These are phyloP conservation scores for Nymphalis urticae DNA, from an alignment of 2,888 invertebrate genomes.

Conservation along the genomic window DNA sequence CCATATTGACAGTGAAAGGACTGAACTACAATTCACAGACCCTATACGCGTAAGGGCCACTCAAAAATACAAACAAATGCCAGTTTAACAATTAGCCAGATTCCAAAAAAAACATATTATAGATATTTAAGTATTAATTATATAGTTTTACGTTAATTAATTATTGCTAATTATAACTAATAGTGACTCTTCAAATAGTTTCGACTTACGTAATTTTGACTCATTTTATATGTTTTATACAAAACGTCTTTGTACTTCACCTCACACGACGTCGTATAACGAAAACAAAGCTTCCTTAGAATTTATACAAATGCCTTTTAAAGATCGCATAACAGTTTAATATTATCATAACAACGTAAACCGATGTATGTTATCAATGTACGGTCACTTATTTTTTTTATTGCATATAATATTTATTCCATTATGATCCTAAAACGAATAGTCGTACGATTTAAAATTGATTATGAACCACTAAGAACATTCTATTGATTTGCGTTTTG, in stretches of 20 bases:
- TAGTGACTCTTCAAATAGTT: neutral
- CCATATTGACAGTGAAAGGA: no score
- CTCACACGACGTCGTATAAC: slow-evolving; percentile 24
- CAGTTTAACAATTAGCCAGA: no score
- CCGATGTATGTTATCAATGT: slow-evolving; percentile 6
- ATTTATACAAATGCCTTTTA: slow-evolving; percentile 27
- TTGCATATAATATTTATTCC: neutral
- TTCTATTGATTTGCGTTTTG: neutral
- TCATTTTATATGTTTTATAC: neutral
- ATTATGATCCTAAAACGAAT: neutral
- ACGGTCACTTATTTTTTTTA: neutral
- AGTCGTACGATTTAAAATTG: neutral
- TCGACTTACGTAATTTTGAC: neutral
- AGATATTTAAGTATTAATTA: no score
- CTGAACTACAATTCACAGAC: no score
- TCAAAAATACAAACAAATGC: no score
- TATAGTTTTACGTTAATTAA: no score
- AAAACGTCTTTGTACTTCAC: slow-evolving; percentile 22
- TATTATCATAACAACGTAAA: slow-evolving; percentile 24
- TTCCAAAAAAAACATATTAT: no score
- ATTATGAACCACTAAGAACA: neutral
- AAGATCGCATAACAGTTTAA: slow-evolving; percentile 19
- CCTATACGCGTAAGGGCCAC: no score
- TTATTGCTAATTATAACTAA: no score
- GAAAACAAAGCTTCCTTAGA: slow-evolving; percentile 21